Conservation (phyloP, 2,888 invertebrate species). For the Drosophila austrosaltans region DNA sequence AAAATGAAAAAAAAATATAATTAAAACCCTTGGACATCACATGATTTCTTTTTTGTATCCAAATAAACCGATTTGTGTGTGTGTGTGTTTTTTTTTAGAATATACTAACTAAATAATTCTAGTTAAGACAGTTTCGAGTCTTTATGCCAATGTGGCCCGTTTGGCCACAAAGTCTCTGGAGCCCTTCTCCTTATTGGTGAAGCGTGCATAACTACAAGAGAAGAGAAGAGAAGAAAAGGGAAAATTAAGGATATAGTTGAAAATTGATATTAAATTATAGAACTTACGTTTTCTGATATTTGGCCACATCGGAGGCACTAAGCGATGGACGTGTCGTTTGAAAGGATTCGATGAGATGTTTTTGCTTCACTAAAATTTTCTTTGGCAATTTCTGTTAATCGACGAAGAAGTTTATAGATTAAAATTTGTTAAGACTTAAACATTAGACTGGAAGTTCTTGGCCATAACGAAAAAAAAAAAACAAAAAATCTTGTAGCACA, state of each 20-base stretch:
- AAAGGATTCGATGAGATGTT: conserved; percentile 88
- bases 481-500: neutral
- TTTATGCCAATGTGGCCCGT: conserved; percentile 86
- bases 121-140: conserved; percentile 46
- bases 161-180: conserved; percentile 85
- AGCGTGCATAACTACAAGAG: conserved; percentile 85
- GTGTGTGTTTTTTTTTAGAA: neutral
- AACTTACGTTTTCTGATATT: conserved; percentile 91
- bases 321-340: conserved; percentile 91
- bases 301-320: conserved; percentile 87
- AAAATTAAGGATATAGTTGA: no score
- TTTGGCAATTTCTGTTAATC: conserved; percentile 80
- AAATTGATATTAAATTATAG: no score
- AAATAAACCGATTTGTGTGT: conserved; percentile 18
- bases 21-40: conserved; percentile 23
- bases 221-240: neutral
- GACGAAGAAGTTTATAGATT: neutral
- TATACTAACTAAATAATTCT: conserved; percentile 31
- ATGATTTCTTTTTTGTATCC: conserved; percentile 11
- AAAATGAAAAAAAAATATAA: conserved; percentile 28
- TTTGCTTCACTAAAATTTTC: conserved; percentile 84
- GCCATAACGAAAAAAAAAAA: conserved; percentile 14
- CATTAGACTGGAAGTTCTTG: conserved; percentile 7
- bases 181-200: conserved; percentile 85
- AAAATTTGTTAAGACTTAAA: conserved; percentile 14